Conservation (phyloP, 2,113 vertebrate genomes). For the Heliornis fulica region DNA sequence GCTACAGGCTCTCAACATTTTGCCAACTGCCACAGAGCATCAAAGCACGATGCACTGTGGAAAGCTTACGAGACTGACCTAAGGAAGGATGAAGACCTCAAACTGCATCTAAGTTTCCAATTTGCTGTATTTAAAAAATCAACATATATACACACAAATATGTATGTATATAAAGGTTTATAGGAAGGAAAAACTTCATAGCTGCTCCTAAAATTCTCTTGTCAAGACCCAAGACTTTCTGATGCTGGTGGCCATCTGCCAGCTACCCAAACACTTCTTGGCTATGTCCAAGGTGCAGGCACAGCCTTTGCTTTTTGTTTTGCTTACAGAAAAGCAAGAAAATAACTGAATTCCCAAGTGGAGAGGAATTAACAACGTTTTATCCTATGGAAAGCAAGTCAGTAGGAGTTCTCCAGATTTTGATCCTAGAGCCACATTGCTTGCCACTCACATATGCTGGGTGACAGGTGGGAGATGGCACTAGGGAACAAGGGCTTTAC, state of each 20-base stretch:
- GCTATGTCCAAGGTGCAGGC: neutral
- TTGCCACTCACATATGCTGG: no score
- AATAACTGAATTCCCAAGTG: neutral
- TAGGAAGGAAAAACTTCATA: neutral
- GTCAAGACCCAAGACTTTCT: neutral
- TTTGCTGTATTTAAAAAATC: neutral
- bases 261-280: neutral
- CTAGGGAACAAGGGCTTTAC: neutral
- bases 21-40: neutral
- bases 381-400: neutral
- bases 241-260: accelerated
- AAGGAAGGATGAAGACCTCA: neutral
- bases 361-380: neutral
- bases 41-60: accelerated
- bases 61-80: neutral
- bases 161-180: no score
- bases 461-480: neutral
- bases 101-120: neutral
- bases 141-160: no score
- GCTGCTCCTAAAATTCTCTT: neutral
- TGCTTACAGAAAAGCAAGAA: neutral
- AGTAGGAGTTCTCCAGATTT: neutral
- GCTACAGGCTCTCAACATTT: neutral
- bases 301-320: neutral
- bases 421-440: neutral